These are phyloP conservation scores for Raja brachyura DNA, from an alignment of 2,113 vertebrate species.

Conservation along the genomic window DNA sequence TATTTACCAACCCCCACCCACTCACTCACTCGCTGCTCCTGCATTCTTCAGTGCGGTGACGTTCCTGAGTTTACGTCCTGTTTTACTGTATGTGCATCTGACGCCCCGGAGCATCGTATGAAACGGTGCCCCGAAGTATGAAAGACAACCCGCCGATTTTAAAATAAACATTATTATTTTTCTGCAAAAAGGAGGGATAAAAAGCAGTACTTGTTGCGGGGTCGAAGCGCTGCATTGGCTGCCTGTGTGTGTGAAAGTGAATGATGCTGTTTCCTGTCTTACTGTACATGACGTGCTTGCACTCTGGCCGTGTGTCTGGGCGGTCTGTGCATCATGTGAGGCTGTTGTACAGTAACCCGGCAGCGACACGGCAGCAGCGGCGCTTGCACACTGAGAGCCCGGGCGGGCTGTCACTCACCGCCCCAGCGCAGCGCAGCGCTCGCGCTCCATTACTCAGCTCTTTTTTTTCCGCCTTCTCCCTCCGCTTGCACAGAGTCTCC, in stretches of 20 bases:
- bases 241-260: background rate
- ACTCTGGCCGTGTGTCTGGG: background rate
- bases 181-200: background rate
- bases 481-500: background rate
- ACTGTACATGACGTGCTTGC: background rate
- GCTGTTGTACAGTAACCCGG: background rate
- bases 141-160: background rate
- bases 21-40: background rate
- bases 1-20: background rate
- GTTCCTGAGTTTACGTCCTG: conserved; percentile 6
- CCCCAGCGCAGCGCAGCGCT: background rate
- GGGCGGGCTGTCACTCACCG: conserved; percentile 26
- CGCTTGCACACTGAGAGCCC: background rate
- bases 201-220: background rate
- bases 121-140: background rate
- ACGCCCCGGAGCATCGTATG: background rate
- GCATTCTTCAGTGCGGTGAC: background rate
- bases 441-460: background rate
- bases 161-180: background rate
- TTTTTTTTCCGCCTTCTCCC: background rate
- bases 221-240: background rate
- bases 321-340: conserved; percentile 6
- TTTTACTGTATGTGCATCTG: background rate
- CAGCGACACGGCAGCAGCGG: conserved; percentile 13
- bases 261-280: background rate